These are phyloP conservation scores for Drosophila eohydei DNA, from an alignment of 2,888 invertebrate species.

Conservation along the genomic window DNA sequence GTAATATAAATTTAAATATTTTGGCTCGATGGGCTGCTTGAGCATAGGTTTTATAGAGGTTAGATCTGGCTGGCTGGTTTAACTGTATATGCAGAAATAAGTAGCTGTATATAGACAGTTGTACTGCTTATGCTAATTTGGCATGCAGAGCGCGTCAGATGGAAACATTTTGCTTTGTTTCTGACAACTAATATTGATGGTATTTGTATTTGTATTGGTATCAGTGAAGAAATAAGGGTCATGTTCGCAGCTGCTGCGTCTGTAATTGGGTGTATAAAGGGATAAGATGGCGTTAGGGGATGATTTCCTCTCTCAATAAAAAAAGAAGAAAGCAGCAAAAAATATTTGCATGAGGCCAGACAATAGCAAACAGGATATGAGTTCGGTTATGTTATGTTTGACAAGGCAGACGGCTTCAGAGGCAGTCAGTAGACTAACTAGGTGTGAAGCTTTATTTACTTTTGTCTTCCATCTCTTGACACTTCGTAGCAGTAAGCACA, in stretches of 20 bases:
- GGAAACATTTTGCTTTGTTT: slow-evolving; percentile 57
- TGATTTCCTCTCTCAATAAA: background rate
- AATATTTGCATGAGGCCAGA: slow-evolving; percentile 43
- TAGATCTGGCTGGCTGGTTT: background rate
- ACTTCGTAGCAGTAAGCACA: slow-evolving; percentile 11
- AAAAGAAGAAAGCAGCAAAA: background rate
- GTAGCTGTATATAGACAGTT: slow-evolving; percentile 11
- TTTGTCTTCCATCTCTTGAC: slow-evolving; percentile 34
- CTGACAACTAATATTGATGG: slow-evolving; percentile 50
- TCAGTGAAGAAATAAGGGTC: slow-evolving; percentile 30
- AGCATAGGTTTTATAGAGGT: background rate
- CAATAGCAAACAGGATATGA: slow-evolving; percentile 60
- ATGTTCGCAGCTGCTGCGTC: slow-evolving; percentile 19
- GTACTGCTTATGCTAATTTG: slow-evolving; percentile 68
- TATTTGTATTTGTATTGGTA: slow-evolving; percentile 12
- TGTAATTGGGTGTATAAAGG: slow-evolving; percentile 45
- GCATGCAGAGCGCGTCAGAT: slow-evolving; percentile 59
- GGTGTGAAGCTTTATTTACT: slow-evolving; percentile 40
- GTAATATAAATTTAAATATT: slow-evolving; percentile 60
- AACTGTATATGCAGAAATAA: background rate
- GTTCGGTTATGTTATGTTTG: slow-evolving; percentile 35
- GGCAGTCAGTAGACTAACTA: slow-evolving; percentile 15
- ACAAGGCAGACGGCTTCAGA: slow-evolving; percentile 27
- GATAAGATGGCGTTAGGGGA: slow-evolving; percentile 9
- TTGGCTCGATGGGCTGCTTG: slow-evolving; percentile 8